These are phyloP conservation scores for Morone chrysops DNA, from an alignment of 2,113 vertebrate genomes.

Conservation along the genomic window DNA sequence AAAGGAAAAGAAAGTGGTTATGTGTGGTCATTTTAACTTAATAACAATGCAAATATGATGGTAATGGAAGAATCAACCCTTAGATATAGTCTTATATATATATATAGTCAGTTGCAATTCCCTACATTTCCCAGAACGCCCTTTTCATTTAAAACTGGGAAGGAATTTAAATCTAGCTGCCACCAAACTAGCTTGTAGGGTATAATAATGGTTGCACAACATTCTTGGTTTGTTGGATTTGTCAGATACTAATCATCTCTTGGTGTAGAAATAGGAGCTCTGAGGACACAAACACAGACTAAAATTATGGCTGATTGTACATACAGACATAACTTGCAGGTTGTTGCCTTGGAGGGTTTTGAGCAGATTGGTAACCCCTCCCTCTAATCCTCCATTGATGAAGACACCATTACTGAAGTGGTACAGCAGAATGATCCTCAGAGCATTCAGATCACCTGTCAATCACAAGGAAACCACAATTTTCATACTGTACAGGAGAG, in stretches of 20 bases:
- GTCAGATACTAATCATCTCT: neutral
- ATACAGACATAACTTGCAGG: constrained; percentile 86
- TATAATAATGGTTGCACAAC: neutral
- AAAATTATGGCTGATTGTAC: constrained; percentile 34
- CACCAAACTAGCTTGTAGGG: neutral
- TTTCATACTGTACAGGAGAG: neutral
- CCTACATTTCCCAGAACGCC: neutral
- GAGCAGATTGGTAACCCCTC: constrained; percentile 94
- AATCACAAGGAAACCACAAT: constrained; percentile 5
- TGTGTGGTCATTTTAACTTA: neutral
- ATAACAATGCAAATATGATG: neutral
- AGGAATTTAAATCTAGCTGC: neutral
- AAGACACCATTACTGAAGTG: constrained; percentile 93
- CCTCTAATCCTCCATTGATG: constrained; percentile 94
- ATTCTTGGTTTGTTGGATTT: neutral
- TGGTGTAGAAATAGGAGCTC: neutral
- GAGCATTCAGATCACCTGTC: constrained; percentile 88
- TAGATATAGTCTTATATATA: neutral
- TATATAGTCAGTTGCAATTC: neutral
- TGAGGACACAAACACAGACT: neutral
- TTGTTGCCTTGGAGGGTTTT: constrained; percentile 93
- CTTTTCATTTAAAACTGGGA: neutral
- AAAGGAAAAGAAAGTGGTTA: neutral
- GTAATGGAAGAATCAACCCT: neutral
- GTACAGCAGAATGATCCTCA: constrained; percentile 94